Base-by-base conservation (phyloP, 2,113 vertebrate genomes). In the Trematocara marginatum region DNA sequence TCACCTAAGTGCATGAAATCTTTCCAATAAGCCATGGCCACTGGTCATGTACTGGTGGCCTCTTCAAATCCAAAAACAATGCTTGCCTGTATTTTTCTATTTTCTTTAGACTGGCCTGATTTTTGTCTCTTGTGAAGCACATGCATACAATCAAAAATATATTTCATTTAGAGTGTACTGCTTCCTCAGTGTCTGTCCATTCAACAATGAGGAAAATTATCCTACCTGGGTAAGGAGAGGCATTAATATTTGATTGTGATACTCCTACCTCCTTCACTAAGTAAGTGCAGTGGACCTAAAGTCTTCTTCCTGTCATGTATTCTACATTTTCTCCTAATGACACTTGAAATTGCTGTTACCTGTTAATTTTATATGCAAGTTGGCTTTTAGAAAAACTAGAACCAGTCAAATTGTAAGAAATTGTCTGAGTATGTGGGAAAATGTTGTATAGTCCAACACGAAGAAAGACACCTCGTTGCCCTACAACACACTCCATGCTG, bases 131-230 rank as follows among this genome's bases (percentile, higher is more conserved):
- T 61, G 9, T 35, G 59, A 87, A 74, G 80, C 82, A 64, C 45
- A 34, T 42, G n/a, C 61, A 71, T 51, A 79, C 3, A 51, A 61
- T 80, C 20, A 85, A 71, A 23, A 51, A 13, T 26, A 53, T 2
- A 6, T 61, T 51, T 64, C 18, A 56, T 38, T 38, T 0, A 16
- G 26, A 53, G 66, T 82, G 18, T 31, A 29, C 10, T 10, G 51
- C 74, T 83, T 81, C 74, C 79, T 84, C 38, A 26, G 5, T n/a
- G 51, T 87, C 57, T 69, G 16, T 51, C 45, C 57, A 35, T 51
- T 81, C 7, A 79, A 42, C 13, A 23, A 26, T 23, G 64, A 47
- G n/a, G 13, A 26, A 26, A 0, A 71, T 71, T 0, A 16, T 16
- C 40, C 40, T 71, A 71, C 13, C 40, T 16, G 40, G 20, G 8